Evolutionary conservation across 2,888 invertebrate species (phyloP).

Genomic region (Ctenicera cuprea): DNA sequence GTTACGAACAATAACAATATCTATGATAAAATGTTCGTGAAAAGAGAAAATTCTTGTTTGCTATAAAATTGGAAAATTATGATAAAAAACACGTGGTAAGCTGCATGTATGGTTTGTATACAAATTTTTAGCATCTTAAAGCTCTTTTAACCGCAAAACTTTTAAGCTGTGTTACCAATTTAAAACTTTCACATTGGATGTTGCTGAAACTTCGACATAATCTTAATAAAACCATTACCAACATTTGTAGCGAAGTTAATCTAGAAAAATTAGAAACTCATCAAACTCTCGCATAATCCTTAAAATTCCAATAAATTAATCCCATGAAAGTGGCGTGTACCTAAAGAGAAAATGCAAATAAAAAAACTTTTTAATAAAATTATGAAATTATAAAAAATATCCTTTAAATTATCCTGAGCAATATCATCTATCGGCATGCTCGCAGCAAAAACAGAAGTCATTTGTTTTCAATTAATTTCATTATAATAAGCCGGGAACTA

Average conservation of each 20-base stretch:
- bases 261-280: not conserved
- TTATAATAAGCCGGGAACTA: not conserved
- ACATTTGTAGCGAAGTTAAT: not conserved
- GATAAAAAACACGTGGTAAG: too few relatives aligned
- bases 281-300: not conserved
- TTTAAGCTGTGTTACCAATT: too few relatives aligned
- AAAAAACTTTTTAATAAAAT: constrained; percentile 10
- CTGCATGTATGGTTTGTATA: too few relatives aligned
- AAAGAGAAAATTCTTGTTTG: too few relatives aligned
- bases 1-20: too few relatives aligned
- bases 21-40: too few relatives aligned
- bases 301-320: constrained; percentile 4
- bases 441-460: constrained; percentile 10
- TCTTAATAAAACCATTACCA: not conserved
- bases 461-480: constrained; percentile 29
- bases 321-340: not conserved
- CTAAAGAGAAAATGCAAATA: not conserved
- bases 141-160: too few relatives aligned
- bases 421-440: not conserved
- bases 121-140: too few relatives aligned
- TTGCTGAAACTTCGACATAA: too few relatives aligned
- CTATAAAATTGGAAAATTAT: too few relatives aligned
- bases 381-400: not conserved
- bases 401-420: constrained; percentile 1
- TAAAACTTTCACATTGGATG: too few relatives aligned